Evolutionary conservation across 1,140 invertebrate genomes (phyloP), one percentile per base, ranked within the genome.

Genomic region (Sminthurides bifidus): DNA sequence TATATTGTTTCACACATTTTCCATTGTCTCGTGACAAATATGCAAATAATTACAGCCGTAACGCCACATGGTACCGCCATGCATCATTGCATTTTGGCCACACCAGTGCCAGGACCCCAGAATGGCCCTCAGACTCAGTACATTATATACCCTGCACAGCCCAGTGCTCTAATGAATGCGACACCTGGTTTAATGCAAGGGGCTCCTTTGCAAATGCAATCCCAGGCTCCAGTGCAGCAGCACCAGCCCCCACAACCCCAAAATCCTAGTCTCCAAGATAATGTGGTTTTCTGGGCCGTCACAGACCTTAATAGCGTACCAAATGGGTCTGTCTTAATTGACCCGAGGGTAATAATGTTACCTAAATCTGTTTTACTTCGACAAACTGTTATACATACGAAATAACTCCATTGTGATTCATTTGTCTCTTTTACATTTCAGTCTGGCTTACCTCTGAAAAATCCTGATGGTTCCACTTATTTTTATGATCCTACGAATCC

Each of bases 281-380:
- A 53, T 38, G 62, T 68, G 17, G 75, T 88, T 1, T 80, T 88
- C 67, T 91, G 87, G 85, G 86, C 86, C 40, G 83, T 90, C 8
- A 86, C 84, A 35, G 83, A 83, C 73, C 77, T 90, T 67, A 78
- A 83, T 21, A 80, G 79, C 55, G 85, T 91, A 33, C 87, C 87
- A 50, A 75, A 81, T 52, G 88, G 88, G 43, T 87, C 84, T 63
- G 74, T 91, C 58, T 82, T 91, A 57, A 87, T 92, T 66, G 85
- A 91, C 71, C 87, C 87, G 26, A 83, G 82, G 71, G 81, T 80
- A 60, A 73, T n/a, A n/a, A n/a, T n/a, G n/a, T n/a, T n/a, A n/a
- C n/a, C n/a, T n/a, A n/a, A n/a, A n/a, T n/a, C n/a, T n/a, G n/a
- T n/a, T n/a, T n/a, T n/a, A n/a, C n/a, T n/a, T n/a, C n/a, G n/a